Percentiles rank a stretch among this genome's conserved stretches.
These are phyloP conservation scores for Drosophila eugracilis DNA, from an alignment of 1,140 invertebrate genomes.

Conservation along the genomic window DNA sequence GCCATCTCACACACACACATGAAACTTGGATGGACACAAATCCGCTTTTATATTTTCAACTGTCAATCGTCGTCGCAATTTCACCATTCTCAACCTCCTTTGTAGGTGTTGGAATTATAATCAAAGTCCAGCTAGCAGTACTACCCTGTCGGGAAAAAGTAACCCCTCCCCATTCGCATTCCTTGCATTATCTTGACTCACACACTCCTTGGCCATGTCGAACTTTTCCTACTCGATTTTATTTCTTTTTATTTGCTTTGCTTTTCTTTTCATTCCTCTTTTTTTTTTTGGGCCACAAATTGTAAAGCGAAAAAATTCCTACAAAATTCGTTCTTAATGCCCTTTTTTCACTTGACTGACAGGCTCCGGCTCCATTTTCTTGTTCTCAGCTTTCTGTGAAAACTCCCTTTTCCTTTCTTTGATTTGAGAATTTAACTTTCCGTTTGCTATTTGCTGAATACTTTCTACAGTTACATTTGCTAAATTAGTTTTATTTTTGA, in stretches of 20 bases:
- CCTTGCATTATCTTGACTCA: slow-evolving; percentile 45
- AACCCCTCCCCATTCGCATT: slow-evolving; percentile 21
- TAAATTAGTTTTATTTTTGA: slow-evolving; percentile 64
- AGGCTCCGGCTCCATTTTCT: slow-evolving; percentile 12
- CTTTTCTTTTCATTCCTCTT: neutral
- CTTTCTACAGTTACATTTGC: slow-evolving; percentile 62
- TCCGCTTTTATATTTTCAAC: slow-evolving; percentile 82
- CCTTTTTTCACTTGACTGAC: slow-evolving; percentile 75
- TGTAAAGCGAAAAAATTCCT: slow-evolving; percentile 80
- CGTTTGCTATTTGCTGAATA: slow-evolving; percentile 67
- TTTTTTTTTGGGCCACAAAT: slow-evolving; percentile 51
- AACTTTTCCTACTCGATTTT: slow-evolving; percentile 44
- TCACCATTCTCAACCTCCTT: slow-evolving; percentile 22
- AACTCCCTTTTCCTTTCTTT: slow-evolving; percentile 3
- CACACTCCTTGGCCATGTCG: slow-evolving; percentile 1
- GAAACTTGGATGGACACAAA: slow-evolving; percentile 66
- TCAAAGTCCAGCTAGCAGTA: slow-evolving; percentile 61
- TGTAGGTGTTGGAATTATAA: slow-evolving; percentile 81
- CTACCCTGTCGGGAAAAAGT: neutral
- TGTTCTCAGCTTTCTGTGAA: neutral
- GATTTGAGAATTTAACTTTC: slow-evolving; percentile 11
- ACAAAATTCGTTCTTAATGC: slow-evolving; percentile 75
- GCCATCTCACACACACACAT: slow-evolving; percentile 1
- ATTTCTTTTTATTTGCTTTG: slow-evolving; percentile 43
- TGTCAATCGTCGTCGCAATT: slow-evolving; percentile 77